Percentiles rank a stretch among this genome's conserved stretches.
Conservation (phyloP, 2,888 invertebrate genomes). For the Gryllus longicercus region DNA sequence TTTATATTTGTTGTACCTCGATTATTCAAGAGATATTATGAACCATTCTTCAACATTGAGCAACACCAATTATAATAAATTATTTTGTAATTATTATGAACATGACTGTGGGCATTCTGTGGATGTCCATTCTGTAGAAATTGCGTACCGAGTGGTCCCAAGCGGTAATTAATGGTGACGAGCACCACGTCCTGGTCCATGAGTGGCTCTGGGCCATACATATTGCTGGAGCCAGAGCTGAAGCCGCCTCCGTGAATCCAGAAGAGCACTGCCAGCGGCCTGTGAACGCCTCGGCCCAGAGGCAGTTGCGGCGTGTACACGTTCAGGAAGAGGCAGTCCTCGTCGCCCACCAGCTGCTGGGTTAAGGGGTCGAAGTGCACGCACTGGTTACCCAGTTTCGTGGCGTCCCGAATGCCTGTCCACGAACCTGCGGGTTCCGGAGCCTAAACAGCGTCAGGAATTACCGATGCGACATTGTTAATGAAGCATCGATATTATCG, state of each 20-base stretch:
- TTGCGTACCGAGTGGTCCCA: neutral
- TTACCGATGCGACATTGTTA: too few species aligned
- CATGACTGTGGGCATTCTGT: too few species aligned
- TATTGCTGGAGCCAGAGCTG: neutral
- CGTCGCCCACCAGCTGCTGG: neutral
- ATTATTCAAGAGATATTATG: too few species aligned
- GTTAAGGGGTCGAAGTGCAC: neutral
- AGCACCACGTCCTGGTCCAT: neutral
- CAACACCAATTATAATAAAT: too few species aligned
- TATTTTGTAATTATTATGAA: too few species aligned
- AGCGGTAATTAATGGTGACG: neutral
- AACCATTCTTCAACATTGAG: too few species aligned
- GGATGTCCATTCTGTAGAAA: too few species aligned
- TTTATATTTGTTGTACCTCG: too few species aligned
- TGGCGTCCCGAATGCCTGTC: slow-evolving; percentile 1
- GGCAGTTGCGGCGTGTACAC: slow-evolving; percentile 18
- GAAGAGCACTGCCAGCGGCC: neutral
- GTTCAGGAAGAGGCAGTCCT: slow-evolving; percentile 11
- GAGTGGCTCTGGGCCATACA: neutral
- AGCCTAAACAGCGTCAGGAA: neutral
- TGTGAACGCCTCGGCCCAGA: neutral
- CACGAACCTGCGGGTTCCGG: neutral
- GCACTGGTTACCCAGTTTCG: neutral
- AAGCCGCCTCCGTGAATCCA: neutral
- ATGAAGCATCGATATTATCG: too few species aligned